phyloP scores from a whole-genome alignment of 2,113 vertebrate species.

The Scatophagus argus region DNA sequence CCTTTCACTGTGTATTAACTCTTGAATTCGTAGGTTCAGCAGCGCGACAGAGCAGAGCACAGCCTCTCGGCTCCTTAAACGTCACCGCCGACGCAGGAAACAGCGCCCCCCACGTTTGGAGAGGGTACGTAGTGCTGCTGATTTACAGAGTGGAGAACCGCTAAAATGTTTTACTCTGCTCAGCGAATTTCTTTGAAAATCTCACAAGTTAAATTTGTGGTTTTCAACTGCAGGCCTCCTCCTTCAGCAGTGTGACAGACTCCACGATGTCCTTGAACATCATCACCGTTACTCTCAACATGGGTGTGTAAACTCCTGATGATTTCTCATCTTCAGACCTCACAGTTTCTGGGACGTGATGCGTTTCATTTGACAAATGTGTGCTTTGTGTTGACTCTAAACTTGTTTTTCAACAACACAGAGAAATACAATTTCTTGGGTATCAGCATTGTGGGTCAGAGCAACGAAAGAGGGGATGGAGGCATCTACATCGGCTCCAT shows the following conservation, averaged over 20 bases:
- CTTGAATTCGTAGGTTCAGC: conserved; percentile 85
- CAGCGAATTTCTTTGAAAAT: neutral
- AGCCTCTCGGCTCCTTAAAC: conserved; percentile 89
- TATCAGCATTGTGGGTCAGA: conserved; percentile 94
- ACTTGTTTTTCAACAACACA: conserved; percentile 54
- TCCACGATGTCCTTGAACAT: conserved; percentile 95
- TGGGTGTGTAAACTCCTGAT: conserved; percentile 84
- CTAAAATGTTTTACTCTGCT: neutral
- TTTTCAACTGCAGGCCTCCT: conserved; percentile 82
- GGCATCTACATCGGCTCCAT: conserved; percentile 95
- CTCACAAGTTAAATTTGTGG: neutral
- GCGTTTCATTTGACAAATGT: neutral
- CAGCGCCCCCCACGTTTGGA: conserved; percentile 90
- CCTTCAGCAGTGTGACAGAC: conserved; percentile 93
- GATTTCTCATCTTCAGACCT: neutral
- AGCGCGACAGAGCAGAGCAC: conserved; percentile 93
- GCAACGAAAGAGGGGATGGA: conserved; percentile 91
- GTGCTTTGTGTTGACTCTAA: neutral
- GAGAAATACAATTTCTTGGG: conserved; percentile 95
- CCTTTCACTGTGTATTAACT: conserved; percentile 25
- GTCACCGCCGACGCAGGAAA: conserved; percentile 91
- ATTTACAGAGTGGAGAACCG: neutral
- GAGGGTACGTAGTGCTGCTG: conserved; percentile 77
- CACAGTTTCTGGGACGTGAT: neutral
- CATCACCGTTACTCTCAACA: conserved; percentile 93